Conservation (phyloP, 2,797 vertebrate genomes). For the Oreonectes daqikongensis region DNA sequence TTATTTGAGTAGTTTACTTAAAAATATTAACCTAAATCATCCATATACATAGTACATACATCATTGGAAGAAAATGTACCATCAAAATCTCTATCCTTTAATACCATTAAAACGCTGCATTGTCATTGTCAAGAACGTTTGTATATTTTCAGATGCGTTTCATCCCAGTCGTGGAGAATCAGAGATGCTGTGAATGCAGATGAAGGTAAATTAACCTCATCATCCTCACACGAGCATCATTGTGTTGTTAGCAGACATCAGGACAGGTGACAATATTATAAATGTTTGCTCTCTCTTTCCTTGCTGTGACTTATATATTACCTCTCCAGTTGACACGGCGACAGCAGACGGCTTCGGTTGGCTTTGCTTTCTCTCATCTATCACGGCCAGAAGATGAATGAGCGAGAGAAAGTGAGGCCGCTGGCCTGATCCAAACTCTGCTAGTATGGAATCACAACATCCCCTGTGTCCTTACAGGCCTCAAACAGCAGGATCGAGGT, state of each 20-base stretch:
- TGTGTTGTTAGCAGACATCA: constrained; percentile 23
- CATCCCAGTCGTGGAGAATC: background rate
- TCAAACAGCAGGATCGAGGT: background rate
- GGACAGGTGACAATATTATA: constrained; percentile 52
- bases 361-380: constrained; percentile 50
- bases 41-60: too few species aligned
- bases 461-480: background rate
- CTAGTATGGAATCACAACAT: constrained; percentile 11
- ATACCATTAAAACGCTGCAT: background rate
- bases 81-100: too few species aligned
- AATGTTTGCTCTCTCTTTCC: constrained; percentile 53
- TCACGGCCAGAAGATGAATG: constrained; percentile 46
- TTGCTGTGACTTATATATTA: constrained; percentile 53
- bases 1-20: too few species aligned
- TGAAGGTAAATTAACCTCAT: constrained; percentile 10
- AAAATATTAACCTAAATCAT: too few species aligned
- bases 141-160: background rate
- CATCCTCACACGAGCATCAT: background rate
- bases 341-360: constrained; percentile 52
- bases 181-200: background rate
- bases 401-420: constrained; percentile 29
- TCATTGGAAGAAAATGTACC: too few species aligned
- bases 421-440: constrained; percentile 20
- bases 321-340: constrained; percentile 45
- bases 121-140: background rate